phyloP scores from a whole-genome alignment of 1,140 invertebrate genomes.

The Bactericera cockerelli region DNA sequence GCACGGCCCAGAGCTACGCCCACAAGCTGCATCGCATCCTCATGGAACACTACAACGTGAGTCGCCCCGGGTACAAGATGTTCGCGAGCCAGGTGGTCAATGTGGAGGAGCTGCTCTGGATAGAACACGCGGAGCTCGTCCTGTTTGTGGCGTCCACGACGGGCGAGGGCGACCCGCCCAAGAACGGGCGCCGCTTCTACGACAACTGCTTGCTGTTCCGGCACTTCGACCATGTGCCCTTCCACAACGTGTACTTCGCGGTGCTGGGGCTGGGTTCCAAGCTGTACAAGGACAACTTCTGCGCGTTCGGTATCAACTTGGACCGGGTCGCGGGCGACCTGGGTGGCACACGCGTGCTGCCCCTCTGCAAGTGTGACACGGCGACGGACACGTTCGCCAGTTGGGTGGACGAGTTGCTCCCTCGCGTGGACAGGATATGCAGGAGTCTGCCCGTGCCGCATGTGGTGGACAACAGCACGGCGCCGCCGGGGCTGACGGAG shows the following conservation, averaged over 20 bases:
- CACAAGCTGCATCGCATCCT: background rate
- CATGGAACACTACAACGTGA: background rate
- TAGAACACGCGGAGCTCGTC: background rate
- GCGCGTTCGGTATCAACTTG: background rate
- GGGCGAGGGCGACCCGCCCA: background rate
- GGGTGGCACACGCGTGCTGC: background rate
- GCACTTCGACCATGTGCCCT: background rate
- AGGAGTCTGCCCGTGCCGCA: background rate
- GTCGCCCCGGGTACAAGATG: background rate
- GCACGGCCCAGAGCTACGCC: background rate
- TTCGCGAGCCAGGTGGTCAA: background rate
- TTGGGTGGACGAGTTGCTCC: background rate
- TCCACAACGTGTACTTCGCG: background rate
- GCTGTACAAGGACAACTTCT: background rate
- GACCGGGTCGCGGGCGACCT: background rate
- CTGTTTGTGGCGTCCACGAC: background rate
- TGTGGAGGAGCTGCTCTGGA: background rate
- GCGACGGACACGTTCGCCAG: background rate
- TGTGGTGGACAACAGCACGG: background rate
- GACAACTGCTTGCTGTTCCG: background rate
- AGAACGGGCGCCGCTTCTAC: background rate
- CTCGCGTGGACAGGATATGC: background rate
- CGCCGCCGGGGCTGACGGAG: background rate
- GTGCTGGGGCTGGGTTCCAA: background rate
- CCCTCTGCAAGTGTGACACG: background rate